Conservation (phyloP, 1,140 invertebrate species). For the Bombus turneri region DNA sequence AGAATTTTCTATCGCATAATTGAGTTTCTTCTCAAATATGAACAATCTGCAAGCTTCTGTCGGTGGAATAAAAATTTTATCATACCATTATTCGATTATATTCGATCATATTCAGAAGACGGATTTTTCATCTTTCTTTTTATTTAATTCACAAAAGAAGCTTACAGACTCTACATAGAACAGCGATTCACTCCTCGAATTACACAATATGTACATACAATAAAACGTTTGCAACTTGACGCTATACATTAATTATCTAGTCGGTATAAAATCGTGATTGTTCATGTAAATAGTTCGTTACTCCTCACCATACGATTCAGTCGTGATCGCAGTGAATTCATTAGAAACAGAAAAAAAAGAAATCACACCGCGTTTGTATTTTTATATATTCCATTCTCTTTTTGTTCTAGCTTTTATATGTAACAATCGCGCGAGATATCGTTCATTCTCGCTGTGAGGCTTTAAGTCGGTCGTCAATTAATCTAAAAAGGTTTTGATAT, state of each 20-base stretch:
- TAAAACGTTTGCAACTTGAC: conserved; percentile 67
- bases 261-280: conserved; percentile 78
- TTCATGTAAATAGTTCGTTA: conserved; percentile 65
- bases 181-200: conserved; percentile 21
- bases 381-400: not conserved
- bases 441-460: conserved; percentile 52
- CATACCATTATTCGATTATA: not conserved
- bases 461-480: conserved; percentile 62
- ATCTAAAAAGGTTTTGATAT: conserved; percentile 75
- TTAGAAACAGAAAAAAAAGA: not conserved
- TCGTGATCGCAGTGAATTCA: conserved; percentile 34
- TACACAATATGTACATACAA: conserved; percentile 73
- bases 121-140: not conserved
- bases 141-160: conserved; percentile 18
- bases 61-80: conserved; percentile 38
- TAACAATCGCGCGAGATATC: conserved; percentile 39
- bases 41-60: conserved; percentile 51
- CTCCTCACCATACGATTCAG: conserved; percentile 53
- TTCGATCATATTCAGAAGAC: not conserved
- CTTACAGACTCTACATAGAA: conserved; percentile 34
- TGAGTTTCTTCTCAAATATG: conserved; percentile 14
- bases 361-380: conserved; percentile 24
- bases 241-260: conserved; percentile 73
- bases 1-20: conserved; percentile 53
- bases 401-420: conserved; percentile 1